Base-by-base conservation (phyloP, 1,140 invertebrate genomes). In the Bombus impatiens region DNA sequence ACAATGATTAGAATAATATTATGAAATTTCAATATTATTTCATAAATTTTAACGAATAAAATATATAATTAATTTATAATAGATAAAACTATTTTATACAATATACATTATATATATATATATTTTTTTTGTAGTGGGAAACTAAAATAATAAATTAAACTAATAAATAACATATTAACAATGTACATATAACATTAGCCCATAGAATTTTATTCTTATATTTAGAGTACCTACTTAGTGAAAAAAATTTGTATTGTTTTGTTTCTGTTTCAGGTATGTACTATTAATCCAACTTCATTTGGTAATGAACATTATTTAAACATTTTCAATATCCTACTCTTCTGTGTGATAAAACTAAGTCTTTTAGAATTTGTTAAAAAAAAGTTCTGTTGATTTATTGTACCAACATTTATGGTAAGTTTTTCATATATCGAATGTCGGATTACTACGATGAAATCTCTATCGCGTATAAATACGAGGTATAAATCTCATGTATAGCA, bases 261-360 rank as follows among this genome's bases (percentile, higher is more conserved):
- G 32, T 77, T 87, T 91, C 47, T 93, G 88, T 94, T 94, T 81
- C 90, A 94, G 93, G 93, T 94, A 93, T 44, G 93, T 94, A 93
- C 77, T n/a, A 59, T 37, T 28, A 25, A 18, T 84, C 47, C 37
- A 12, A 47, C 65, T 59, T 32, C 37, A 28, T 67, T 57, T 68
- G 44, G n/a, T 67, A 57, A 59, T 57, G 71, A 22, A 47, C n/a
- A 35, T 44, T 47, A n/a, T 13, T 67, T 44, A 37, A 47, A 25
- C 47, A 1, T 77, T 67, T 35, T 70, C 3, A 47, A 37, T 47
- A 44, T 35, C 35, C 6, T 44, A 40, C 25, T 44, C 32, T 32
- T 47, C 22, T n/a, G 12, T 22, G 13, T 18, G 5, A 35, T 37
- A 67, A 32, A 28, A 70, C 8, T 35, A 0, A 44, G 10, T 67